Conservation (phyloP, 2,888 invertebrate species). For the Cataglyphis rosenhaueri region DNA sequence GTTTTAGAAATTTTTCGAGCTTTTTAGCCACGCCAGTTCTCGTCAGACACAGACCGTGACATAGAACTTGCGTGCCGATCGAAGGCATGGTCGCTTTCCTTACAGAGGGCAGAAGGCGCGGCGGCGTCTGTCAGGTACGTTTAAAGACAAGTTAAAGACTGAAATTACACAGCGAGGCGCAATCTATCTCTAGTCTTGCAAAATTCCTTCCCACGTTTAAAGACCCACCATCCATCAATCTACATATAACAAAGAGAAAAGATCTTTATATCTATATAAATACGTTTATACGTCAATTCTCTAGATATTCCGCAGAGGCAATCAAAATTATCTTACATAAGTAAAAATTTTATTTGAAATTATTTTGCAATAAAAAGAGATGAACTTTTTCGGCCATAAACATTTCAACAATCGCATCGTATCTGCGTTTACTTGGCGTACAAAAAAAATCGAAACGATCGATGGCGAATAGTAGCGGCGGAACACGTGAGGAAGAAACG, state of each 20-base stretch:
- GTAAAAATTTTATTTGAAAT: neutral
- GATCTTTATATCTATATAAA: slow-evolving; percentile 29
- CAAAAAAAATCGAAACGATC: slow-evolving; percentile 14
- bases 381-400: neutral
- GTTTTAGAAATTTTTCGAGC: slow-evolving; percentile 29
- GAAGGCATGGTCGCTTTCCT: slow-evolving; percentile 69
- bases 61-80: slow-evolving; percentile 67
- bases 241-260: slow-evolving; percentile 5
- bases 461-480: slow-evolving; percentile 44
- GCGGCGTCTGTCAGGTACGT: slow-evolving; percentile 72
- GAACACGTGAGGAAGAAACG: slow-evolving; percentile 4
- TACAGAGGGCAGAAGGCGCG: slow-evolving; percentile 66
- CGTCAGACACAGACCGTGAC: slow-evolving; percentile 59
- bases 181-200: slow-evolving; percentile 48
- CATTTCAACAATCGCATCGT: slow-evolving; percentile 4
- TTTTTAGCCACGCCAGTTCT: slow-evolving; percentile 26
- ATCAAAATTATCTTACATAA: neutral
- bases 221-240: slow-evolving; percentile 30
- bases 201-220: slow-evolving; percentile 56
- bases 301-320: neutral
- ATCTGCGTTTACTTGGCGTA: neutral
- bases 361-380: neutral
- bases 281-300: neutral
- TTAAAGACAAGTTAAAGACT: slow-evolving; percentile 69
- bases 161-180: slow-evolving; percentile 55